Evolutionary conservation across 2,888 invertebrate genomes (phyloP), one percentile per base, ranked within the genome.

Genomic region (Tenthredo amoena): DNA sequence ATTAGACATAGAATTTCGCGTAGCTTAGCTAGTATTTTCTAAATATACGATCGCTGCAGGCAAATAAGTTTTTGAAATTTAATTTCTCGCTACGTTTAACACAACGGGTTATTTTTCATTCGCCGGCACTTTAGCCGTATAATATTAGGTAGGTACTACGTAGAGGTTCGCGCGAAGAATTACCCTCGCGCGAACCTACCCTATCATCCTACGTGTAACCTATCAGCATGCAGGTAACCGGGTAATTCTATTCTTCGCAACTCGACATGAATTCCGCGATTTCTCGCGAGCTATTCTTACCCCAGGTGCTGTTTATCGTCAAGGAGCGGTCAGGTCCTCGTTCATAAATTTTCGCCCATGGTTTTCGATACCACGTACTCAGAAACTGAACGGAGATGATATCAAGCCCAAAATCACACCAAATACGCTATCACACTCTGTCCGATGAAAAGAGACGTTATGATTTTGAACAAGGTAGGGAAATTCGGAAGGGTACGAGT

Each of bases 401-500:
- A n/a, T 55, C 18, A 7, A 55, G n/a, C n/a, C 7, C n/a, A 55
- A 55, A 18, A 55, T 5, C 55, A 55, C 6, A 55, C 55, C 18
- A 1, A 71, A 37, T 37, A n/a, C 37, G 31, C 37, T 37, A 40
- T 37, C 9, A 12, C 0, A 37, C 5, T n/a, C 6, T 34, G 4
- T 62, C 10, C 26, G 26, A 26, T 62, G 10, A 26, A 26, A 26
- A 21, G 21, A 4, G 3, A 3, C 21, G 5, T 12, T 9, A 4
- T 6, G 26, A 26, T 62, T 62, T 26, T 31, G 18, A 71, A 71
- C 10, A n/a, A 37, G 18, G 37, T 18, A n/a, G 47, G 10, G 0
- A 77, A 26, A 31, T 10, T 26, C 31, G 94, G 94, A 94, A 91
- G 93, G 93, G 94, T 94, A 94, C 94, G 94, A 94, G 94, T 94